phyloP scores from a whole-genome alignment of 64 coral and sea anemone genomes.

The Platygyra sinensis region DNA sequence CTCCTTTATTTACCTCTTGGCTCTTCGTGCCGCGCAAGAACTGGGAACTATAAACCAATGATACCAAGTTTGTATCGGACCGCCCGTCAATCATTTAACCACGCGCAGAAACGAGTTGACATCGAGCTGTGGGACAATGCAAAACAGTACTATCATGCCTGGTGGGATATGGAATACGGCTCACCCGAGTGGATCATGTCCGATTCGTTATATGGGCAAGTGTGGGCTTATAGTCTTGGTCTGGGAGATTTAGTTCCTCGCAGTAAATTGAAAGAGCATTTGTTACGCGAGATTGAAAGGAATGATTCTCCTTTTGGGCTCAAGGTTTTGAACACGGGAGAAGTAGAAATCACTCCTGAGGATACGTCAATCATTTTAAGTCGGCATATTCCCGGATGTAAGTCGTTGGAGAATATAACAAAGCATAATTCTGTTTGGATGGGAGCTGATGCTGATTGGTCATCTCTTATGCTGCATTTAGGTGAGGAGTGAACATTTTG shows the following conservation, averaged over 20 bases:
- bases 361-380: slow-evolving; percentile 83
- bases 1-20: slow-evolving; percentile 66
- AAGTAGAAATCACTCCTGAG: slow-evolving; percentile 54
- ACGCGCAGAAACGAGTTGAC: slow-evolving; percentile 66
- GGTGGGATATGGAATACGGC: slow-evolving; percentile 94
- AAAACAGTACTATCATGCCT: slow-evolving; percentile 73
- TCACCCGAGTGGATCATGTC: slow-evolving; percentile 92
- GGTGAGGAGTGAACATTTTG: slow-evolving; percentile 20
- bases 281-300: slow-evolving; percentile 61
- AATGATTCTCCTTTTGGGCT: slow-evolving; percentile 87
- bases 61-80: slow-evolving; percentile 38
- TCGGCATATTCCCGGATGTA: slow-evolving; percentile 65
- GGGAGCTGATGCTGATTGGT: slow-evolving; percentile 87
- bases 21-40: slow-evolving; percentile 64
- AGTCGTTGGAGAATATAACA: slow-evolving; percentile 86
- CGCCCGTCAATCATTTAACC: slow-evolving; percentile 30
- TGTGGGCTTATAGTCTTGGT: slow-evolving; percentile 84
- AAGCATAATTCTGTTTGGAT: slow-evolving; percentile 95
- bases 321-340: slow-evolving; percentile 55
- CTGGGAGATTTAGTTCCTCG: slow-evolving; percentile 76
- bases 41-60: slow-evolving; percentile 59
- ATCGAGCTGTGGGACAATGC: slow-evolving; percentile 71
- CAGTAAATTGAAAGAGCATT: slow-evolving; percentile 72
- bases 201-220: slow-evolving; percentile 92
- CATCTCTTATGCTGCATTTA: slow-evolving; percentile 82